phyloP scores from a whole-genome alignment of 2,888 invertebrate species.

The Acrobasis suavella region DNA sequence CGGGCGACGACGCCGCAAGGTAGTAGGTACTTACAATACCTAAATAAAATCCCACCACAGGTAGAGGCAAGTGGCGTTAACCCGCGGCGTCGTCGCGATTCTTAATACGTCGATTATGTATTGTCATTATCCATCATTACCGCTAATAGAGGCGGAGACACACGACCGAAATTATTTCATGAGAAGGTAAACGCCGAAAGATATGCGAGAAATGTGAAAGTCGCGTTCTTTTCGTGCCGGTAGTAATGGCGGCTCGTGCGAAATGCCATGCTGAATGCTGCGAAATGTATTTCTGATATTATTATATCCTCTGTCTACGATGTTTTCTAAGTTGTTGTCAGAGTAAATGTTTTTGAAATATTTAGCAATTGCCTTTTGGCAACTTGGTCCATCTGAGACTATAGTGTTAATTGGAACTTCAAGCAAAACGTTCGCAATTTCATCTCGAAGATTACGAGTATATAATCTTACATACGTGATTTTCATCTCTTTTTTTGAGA shows the following conservation, averaged over 20 bases:
- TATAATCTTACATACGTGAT: too few relatives aligned
- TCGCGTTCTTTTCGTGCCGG: constrained; percentile 38
- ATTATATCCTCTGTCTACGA: not conserved
- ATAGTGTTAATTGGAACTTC: too few relatives aligned
- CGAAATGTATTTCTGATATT: not conserved
- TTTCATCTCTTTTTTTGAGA: too few relatives aligned
- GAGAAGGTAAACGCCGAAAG: constrained; percentile 52
- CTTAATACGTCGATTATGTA: constrained; percentile 68
- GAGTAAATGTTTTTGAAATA: too few relatives aligned
- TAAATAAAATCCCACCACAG: constrained; percentile 2
- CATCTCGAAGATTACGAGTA: too few relatives aligned
- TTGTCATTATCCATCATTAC: constrained; percentile 76
- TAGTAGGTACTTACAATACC: too few relatives aligned
- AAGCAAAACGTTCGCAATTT: too few relatives aligned
- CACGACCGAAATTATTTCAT: constrained; percentile 62
- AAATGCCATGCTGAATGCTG: constrained; percentile 14
- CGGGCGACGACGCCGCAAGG: too few relatives aligned
- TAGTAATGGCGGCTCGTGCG: constrained; percentile 20
- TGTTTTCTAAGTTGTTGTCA: too few relatives aligned
- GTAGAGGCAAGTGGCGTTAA: constrained; percentile 34
- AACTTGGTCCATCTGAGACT: too few relatives aligned
- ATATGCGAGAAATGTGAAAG: constrained; percentile 65
- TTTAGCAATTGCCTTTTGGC: too few relatives aligned
- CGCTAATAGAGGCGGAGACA: constrained; percentile 67
- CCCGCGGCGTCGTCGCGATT: constrained; percentile 42